A percentile compares a stretch with the other conserved stretches of the same genome.
phyloP scores from a whole-genome alignment of 1,140 invertebrate species.

The Musca vetustissima region DNA sequence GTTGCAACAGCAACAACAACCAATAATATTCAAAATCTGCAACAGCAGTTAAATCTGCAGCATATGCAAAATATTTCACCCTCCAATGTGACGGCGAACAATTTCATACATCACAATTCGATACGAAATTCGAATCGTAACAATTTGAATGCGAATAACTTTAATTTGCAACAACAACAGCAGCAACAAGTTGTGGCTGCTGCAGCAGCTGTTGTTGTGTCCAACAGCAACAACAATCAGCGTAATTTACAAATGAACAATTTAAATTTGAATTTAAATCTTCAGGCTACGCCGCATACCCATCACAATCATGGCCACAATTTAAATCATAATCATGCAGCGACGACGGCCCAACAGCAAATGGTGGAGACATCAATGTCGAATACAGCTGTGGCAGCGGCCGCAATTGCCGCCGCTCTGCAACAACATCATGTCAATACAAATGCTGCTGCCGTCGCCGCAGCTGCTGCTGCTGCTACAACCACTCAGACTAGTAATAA shows the following conservation, averaged over 20 bases:
- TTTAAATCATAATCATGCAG: constrained; percentile 28
- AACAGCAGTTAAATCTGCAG: constrained; percentile 34
- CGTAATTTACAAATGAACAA: constrained; percentile 52
- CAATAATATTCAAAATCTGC: constrained; percentile 34
- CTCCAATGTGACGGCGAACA: constrained; percentile 29
- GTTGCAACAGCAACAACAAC: constrained; percentile 27
- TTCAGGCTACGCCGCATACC: constrained; percentile 31
- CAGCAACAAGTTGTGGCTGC: constrained; percentile 46
- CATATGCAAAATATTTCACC: constrained; percentile 28
- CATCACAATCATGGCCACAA: constrained; percentile 35
- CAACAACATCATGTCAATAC: constrained; percentile 44
- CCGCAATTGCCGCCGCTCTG: constrained; percentile 45
- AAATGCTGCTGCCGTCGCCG: constrained; percentile 35
- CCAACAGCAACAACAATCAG: constrained; percentile 37
- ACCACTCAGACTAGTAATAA: constrained; percentile 48
- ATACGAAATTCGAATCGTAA: constrained; percentile 53
- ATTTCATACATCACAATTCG: constrained; percentile 53
- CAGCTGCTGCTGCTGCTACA: constrained; percentile 46
- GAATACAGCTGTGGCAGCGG: constrained; percentile 36
- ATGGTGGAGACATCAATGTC: constrained; percentile 34
- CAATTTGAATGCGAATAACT: constrained; percentile 46
- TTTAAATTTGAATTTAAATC: constrained; percentile 45
- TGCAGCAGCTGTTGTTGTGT: constrained; percentile 48
- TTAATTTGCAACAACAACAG: constrained; percentile 33
- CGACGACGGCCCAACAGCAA: background rate